Percentiles rank a stretch among this genome's conserved stretches.
Evolutionary conservation across 2,797 vertebrate genomes (phyloP).

Genomic region (Lophotriccus pileatus): DNA sequence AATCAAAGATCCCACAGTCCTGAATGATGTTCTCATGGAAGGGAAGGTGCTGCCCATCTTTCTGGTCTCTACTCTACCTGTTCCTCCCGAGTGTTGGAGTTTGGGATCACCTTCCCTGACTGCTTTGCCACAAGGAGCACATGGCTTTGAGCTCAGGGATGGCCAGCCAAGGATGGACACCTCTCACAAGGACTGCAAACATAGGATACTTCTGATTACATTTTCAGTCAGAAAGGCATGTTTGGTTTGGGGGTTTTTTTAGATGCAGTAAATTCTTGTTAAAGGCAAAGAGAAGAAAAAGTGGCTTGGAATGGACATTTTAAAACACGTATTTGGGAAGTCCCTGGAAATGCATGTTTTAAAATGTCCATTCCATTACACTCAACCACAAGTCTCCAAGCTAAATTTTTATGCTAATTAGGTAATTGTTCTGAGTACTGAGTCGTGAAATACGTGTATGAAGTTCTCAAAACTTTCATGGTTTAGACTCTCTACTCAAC

Average conservation of each 20-base stretch:
- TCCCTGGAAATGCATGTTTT: not conserved
- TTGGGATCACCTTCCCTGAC: rapidly evolving
- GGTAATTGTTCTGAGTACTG: not conserved
- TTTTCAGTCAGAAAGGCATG: not conserved
- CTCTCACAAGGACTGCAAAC: not conserved
- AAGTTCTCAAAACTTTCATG: not conserved
- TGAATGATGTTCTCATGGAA: not conserved
- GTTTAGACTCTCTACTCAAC: not conserved
- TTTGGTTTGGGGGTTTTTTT: not conserved
- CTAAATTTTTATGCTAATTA: not conserved
- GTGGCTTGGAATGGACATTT: too few relatives aligned
- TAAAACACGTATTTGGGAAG: not conserved
- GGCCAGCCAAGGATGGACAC: not conserved
- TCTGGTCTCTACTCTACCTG: not conserved
- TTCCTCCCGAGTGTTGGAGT: not conserved
- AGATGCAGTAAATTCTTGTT: not conserved
- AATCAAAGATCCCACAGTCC: not conserved
- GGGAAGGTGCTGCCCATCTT: not conserved
- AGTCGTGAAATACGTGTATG: not conserved
- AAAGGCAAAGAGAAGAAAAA: not conserved
- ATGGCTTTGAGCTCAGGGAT: not conserved
- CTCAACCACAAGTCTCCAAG: not conserved
- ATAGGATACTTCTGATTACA: not conserved
- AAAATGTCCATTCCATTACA: not conserved
- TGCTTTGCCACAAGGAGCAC: rapidly evolving